Percentiles rank a stretch among this genome's conserved stretches.
These are phyloP conservation scores for Pelusios castaneus DNA, from an alignment of 2,113 vertebrate genomes.

Conservation along the genomic window DNA sequence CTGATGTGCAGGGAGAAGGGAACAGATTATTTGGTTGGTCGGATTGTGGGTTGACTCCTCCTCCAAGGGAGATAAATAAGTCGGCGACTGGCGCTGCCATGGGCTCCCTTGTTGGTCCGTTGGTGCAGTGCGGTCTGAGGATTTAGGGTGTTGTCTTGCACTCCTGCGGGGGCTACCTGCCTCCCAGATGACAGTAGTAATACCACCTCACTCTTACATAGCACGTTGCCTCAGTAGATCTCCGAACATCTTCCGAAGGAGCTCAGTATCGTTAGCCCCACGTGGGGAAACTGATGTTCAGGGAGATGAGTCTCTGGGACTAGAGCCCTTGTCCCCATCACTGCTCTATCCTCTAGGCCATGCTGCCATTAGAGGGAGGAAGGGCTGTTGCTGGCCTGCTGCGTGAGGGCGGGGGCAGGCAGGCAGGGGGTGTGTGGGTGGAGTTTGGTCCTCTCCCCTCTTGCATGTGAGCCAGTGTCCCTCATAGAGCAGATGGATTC, in stretches of 20 bases:
- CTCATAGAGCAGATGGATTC: background rate
- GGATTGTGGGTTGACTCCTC: background rate
- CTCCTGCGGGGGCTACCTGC: too few relatives aligned
- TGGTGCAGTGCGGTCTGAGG: fast-evolving
- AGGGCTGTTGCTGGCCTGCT: background rate
- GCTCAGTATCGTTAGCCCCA: background rate
- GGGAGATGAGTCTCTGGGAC: background rate
- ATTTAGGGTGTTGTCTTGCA: too few relatives aligned
- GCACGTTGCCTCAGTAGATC: background rate
- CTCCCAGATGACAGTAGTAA: too few relatives aligned
- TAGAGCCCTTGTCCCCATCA: background rate
- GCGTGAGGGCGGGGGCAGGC: background rate
- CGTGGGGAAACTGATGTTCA: background rate
- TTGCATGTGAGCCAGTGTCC: background rate
- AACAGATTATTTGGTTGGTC: background rate
- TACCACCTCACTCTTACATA: too few relatives aligned
- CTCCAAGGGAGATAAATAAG: background rate
- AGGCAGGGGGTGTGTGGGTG: too few relatives aligned
- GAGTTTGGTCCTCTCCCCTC: background rate
- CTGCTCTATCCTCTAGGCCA: background rate
- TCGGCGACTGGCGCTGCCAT: too few relatives aligned
- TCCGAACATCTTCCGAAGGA: too few relatives aligned
- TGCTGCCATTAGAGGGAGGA: background rate
- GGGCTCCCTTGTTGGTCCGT: background rate
- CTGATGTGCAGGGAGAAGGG: background rate